Evolutionary conservation across 37 sponge, comb jelly and placozoan genomes (phyloP).

Genomic region (Cliona cf. orientalis): DNA sequence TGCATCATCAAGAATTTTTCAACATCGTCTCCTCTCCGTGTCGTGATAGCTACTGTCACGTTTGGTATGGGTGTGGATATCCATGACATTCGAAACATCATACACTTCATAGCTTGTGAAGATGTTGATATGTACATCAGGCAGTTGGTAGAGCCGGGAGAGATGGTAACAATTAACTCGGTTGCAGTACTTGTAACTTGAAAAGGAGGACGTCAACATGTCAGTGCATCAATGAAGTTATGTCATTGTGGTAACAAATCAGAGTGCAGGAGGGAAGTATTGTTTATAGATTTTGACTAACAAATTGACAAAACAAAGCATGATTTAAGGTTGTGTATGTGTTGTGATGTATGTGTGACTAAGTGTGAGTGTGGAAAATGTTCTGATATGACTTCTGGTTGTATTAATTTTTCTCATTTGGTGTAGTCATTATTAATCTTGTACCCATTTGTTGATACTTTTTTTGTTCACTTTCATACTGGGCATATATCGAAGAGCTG

Average conservation of each 20-base stretch:
- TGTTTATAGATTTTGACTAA: background rate
- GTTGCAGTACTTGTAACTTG: background rate
- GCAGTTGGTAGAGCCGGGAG: constrained; percentile 28
- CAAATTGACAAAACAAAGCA: background rate
- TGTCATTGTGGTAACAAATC: background rate
- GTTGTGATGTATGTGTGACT: background rate
- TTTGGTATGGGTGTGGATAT: constrained; percentile 38
- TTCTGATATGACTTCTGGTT: background rate
- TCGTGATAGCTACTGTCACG: constrained; percentile 36
- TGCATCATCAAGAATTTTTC: background rate
- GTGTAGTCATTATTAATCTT: too few species aligned
- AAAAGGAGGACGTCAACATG: constrained; percentile 2
- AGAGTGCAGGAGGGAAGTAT: background rate
- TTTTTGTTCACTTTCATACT: too few species aligned
- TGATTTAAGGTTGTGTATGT: background rate
- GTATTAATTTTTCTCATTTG: constrained; percentile 1
- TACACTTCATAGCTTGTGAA: constrained; percentile 21
- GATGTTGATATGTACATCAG: constrained; percentile 50
- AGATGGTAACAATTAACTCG: constrained; percentile 16
- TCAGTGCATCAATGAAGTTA: background rate
- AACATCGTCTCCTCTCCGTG: constrained; percentile 1
- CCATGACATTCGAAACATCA: constrained; percentile 20
- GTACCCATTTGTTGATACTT: too few species aligned
- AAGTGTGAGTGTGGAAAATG: background rate
- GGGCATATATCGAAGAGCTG: too few species aligned